Conservation (phyloP, 2,888 invertebrate species). For the Megalurothrips usitatus region DNA sequence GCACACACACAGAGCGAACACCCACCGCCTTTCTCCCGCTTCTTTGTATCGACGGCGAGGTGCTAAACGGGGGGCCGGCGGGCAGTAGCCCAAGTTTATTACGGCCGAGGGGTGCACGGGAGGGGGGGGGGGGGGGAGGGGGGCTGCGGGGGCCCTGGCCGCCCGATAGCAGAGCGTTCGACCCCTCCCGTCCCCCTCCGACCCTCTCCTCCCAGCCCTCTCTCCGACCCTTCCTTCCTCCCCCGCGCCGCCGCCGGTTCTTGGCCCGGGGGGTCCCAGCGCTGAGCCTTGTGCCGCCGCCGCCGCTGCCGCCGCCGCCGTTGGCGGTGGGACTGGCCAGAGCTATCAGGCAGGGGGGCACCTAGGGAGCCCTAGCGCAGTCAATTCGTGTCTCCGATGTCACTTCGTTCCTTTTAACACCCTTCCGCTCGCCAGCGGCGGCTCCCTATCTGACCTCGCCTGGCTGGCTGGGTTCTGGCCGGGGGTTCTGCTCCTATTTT, state of each 20-base stretch:
- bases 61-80: slow-evolving; percentile 9
- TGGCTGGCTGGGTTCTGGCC: too few relatives aligned
- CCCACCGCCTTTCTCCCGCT: neutral
- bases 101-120: neutral
- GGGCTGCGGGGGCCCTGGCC: too few relatives aligned
- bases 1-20: neutral
- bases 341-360: neutral
- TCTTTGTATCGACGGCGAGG: slow-evolving; percentile 1
- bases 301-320: too few relatives aligned
- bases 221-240: neutral
- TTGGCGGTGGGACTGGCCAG: neutral
- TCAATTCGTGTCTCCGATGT: slow-evolving; percentile 21
- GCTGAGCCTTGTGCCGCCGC: too few relatives aligned
- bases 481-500: too few relatives aligned
- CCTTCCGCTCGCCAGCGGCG: neutral
- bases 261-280: too few relatives aligned
- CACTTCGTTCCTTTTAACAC: slow-evolving; percentile 22
- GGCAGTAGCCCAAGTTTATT: slow-evolving; percentile 15
- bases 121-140: too few relatives aligned
- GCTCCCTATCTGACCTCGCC: too few relatives aligned
- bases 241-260: neutral
- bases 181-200: neutral
- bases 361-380: slow-evolving; percentile 18
- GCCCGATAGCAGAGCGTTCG: neutral
- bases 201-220: neutral